A percentile compares a stretch with the other conserved stretches of the same genome.
Conservation (phyloP, 2,888 invertebrate species). For the Troides helena region DNA sequence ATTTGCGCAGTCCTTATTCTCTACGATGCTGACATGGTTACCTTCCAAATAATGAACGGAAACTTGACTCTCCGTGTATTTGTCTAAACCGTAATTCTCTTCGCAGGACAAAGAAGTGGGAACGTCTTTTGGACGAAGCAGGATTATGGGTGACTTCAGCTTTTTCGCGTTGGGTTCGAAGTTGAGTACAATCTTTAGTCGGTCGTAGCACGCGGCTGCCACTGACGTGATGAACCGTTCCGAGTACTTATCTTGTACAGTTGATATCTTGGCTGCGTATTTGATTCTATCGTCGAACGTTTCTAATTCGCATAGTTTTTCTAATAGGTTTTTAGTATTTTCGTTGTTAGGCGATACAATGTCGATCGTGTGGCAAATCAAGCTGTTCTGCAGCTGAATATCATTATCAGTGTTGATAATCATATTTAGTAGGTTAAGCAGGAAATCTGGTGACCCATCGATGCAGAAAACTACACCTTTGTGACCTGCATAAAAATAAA, state of each 20-base stretch:
- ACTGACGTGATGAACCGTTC: slow-evolving; percentile 52
- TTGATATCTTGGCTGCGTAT: slow-evolving; percentile 59
- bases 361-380: slow-evolving; percentile 80
- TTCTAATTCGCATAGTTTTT: slow-evolving; percentile 73
- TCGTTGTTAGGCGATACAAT: slow-evolving; percentile 66
- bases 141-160: slow-evolving; percentile 79
- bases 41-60: slow-evolving; percentile 84
- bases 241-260: slow-evolving; percentile 63
- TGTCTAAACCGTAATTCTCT: slow-evolving; percentile 84
- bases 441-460: slow-evolving; percentile 89
- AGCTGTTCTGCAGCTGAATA: slow-evolving; percentile 76
- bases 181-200: slow-evolving; percentile 76
- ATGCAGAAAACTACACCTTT: slow-evolving; percentile 85
- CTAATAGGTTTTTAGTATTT: slow-evolving; percentile 54
- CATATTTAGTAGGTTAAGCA: slow-evolving; percentile 78
- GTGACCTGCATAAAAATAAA: slow-evolving; percentile 50
- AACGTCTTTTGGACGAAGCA: slow-evolving; percentile 82
- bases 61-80: slow-evolving; percentile 78
- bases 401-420: slow-evolving; percentile 69
- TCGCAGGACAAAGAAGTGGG: slow-evolving; percentile 75
- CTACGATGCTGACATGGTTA: slow-evolving; percentile 85
- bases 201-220: slow-evolving; percentile 61
- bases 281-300: slow-evolving; percentile 81
- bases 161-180: slow-evolving; percentile 72
- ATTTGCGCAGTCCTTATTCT: slow-evolving; percentile 82